A percentile compares a stretch with the other conserved stretches of the same genome.
Conservation (phyloP, 37 sponge, comb jelly and placozoan species). For the Theonella swinhoei region DNA sequence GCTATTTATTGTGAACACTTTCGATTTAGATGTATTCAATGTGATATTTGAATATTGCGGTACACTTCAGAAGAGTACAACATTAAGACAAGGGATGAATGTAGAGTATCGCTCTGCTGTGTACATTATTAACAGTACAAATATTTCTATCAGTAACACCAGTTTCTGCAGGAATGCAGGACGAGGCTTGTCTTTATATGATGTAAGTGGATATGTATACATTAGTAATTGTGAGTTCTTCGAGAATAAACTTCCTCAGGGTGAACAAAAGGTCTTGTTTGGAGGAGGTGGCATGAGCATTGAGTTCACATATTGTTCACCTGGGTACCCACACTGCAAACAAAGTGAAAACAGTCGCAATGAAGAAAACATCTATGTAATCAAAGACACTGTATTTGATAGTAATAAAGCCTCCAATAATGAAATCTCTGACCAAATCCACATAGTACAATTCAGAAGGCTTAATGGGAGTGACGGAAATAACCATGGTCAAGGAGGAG, state of each 20-base stretch:
- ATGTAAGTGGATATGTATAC: constrained; percentile 1
- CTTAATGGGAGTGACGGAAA: neutral
- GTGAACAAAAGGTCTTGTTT: neutral
- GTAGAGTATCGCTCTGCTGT: constrained; percentile 2
- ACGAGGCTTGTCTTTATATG: constrained; percentile 9
- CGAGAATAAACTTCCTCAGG: neutral
- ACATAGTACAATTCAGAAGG: neutral
- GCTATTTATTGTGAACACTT: no score
- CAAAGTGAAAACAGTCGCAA: neutral
- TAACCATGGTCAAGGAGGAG: neutral
- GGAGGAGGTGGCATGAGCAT: constrained; percentile 32
- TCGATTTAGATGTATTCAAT: no score
- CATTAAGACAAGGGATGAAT: neutral
- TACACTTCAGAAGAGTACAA: no score
- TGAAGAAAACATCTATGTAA: neutral
- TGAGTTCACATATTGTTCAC: constrained; percentile 17
- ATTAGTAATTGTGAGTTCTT: neutral
- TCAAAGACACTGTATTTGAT: neutral
- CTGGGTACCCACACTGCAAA: neutral
- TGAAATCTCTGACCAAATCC: neutral
- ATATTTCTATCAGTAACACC: neutral
- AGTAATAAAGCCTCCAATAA: neutral
- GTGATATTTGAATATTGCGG: no score
- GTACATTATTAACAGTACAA: no score
- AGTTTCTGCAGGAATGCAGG: constrained; percentile 1